These are phyloP conservation scores for Cynocephalus volans DNA, from an alignment of 2,113 vertebrate species.

Conservation along the genomic window DNA sequence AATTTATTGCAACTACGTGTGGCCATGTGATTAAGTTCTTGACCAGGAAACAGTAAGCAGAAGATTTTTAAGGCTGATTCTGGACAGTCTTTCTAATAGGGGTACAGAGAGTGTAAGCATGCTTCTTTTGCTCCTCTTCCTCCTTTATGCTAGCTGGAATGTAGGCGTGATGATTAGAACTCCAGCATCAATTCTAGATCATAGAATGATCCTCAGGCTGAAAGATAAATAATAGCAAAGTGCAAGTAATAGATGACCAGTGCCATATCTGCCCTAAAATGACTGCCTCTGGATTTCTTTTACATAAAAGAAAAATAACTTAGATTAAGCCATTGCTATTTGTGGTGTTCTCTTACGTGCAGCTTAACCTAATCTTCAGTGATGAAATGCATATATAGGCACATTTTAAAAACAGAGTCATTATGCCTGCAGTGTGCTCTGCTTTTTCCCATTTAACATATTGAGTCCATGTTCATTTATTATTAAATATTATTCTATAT, in stretches of 20 bases:
- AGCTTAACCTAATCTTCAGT: neutral
- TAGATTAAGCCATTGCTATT: neutral
- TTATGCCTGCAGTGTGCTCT: neutral
- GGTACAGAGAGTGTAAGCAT: neutral
- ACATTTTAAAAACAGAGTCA: neutral
- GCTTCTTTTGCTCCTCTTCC: neutral
- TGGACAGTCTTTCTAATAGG: neutral
- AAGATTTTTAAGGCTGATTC: neutral
- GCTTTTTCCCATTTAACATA: neutral
- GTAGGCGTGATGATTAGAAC: rapidly evolving
- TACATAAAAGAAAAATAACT: neutral
- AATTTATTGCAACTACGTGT: neutral
- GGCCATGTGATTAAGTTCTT: neutral
- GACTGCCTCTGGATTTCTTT: neutral
- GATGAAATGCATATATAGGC: neutral
- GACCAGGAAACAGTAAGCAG: neutral
- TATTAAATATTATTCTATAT: neutral
- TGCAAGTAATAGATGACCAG: neutral
- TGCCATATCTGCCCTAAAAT: neutral
- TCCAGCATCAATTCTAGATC: neutral
- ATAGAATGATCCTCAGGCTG: neutral
- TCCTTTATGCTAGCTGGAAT: neutral
- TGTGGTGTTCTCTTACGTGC: neutral
- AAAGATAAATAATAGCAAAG: neutral
- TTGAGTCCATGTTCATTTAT: neutral